Conservation (phyloP, 2,113 vertebrate genomes). For the Struthidea cinerea region DNA sequence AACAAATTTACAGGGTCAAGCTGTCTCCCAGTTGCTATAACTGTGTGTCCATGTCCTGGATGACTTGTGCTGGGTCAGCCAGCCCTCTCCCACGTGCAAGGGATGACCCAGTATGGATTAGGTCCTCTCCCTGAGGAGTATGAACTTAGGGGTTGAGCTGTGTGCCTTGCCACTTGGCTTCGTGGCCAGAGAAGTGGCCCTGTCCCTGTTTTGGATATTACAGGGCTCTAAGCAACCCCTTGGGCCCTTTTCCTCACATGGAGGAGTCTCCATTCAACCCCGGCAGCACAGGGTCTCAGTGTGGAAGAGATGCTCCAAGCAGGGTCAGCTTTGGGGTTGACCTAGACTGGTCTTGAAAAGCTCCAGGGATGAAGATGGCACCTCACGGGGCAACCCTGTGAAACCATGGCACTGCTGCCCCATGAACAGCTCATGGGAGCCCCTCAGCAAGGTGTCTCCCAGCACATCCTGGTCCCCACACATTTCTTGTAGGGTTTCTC, state of each 20-base stretch:
- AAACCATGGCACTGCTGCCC: background rate
- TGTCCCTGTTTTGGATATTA: background rate
- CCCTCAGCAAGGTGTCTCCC: background rate
- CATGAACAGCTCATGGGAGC: background rate
- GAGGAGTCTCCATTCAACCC: background rate
- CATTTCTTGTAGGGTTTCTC: background rate
- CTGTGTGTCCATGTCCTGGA: background rate
- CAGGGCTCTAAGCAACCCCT: background rate
- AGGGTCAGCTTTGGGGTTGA: background rate
- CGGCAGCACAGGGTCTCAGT: background rate
- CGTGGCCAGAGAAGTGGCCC: background rate
- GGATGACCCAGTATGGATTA: background rate
- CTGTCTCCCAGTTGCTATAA: background rate
- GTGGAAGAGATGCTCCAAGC: background rate
- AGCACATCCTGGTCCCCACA: background rate
- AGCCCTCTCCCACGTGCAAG: background rate
- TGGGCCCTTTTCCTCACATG: background rate
- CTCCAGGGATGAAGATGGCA: background rate
- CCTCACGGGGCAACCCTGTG: background rate
- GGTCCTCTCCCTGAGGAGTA: background rate
- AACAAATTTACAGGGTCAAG: background rate
- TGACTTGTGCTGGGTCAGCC: background rate
- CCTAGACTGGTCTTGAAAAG: background rate
- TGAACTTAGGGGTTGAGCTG: background rate
- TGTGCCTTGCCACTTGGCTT: background rate